Conservation (phyloP, 2,888 invertebrate genomes). For the Blera fallax region DNA sequence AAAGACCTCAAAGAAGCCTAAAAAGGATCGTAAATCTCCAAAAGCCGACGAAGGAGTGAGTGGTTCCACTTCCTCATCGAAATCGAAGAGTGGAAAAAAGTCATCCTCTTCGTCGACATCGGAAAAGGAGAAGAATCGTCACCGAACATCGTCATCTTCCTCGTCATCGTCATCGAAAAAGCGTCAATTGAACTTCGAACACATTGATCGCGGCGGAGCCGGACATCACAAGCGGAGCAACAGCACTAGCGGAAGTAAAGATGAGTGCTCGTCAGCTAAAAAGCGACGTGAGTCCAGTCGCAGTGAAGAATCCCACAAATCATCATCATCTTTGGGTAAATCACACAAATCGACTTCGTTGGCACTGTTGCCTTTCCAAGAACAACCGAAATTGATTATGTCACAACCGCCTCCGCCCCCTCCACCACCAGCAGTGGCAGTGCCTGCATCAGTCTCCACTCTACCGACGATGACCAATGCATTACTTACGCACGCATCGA, state of each 20-base stretch:
- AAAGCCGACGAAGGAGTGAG: conserved; percentile 28
- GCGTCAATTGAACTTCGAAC: conserved; percentile 82
- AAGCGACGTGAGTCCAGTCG: conserved; percentile 77
- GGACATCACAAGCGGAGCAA: conserved; percentile 60
- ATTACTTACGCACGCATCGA: neutral
- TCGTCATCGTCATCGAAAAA: conserved; percentile 76
- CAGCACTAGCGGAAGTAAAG: conserved; percentile 51
- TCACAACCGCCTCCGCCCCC: neutral
- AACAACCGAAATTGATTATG: conserved; percentile 13
- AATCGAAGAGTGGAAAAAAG: conserved; percentile 61
- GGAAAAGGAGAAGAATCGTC: conserved; percentile 81
- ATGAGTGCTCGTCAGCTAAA: conserved; percentile 62
- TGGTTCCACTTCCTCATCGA: conserved; percentile 31
- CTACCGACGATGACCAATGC: neutral
- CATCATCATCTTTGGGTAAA: conserved; percentile 20
- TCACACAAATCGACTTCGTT: conserved; percentile 40
- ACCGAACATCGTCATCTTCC: conserved; percentile 72
- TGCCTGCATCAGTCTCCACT: neutral
- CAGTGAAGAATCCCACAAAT: conserved; percentile 63
- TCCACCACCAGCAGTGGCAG: neutral
- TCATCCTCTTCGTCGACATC: conserved; percentile 50
- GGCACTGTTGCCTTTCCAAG: conserved; percentile 53
- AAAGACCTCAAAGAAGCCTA: conserved; percentile 50
- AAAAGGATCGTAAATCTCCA: conserved; percentile 48
- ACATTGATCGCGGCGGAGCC: conserved; percentile 81